Conservation (phyloP, 2,113 vertebrate genomes). For the Fregetta grallaria region DNA sequence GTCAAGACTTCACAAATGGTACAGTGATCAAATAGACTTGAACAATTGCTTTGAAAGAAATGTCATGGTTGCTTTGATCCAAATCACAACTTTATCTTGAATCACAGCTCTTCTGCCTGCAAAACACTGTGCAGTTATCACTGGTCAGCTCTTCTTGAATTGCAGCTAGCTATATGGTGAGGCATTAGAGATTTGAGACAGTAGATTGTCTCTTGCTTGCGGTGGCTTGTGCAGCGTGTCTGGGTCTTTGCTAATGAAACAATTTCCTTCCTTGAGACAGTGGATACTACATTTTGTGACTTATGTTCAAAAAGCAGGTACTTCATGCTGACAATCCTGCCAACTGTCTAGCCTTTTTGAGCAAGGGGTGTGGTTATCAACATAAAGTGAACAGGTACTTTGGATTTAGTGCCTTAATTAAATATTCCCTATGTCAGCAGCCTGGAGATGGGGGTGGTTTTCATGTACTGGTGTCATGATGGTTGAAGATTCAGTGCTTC, state of each 20-base stretch:
- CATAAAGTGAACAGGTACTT: neutral
- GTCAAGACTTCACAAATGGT: neutral
- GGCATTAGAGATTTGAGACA: neutral
- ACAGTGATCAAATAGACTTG: neutral
- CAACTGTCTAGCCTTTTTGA: neutral
- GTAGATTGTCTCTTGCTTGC: neutral
- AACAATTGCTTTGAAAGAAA: neutral
- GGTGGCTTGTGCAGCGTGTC: neutral
- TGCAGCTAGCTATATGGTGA: neutral
- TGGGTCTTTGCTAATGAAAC: neutral
- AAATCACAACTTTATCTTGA: neutral
- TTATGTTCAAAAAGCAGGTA: rapidly evolving
- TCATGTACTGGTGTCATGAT: neutral
- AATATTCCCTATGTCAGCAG: neutral
- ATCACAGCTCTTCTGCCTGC: neutral
- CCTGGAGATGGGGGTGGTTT: neutral
- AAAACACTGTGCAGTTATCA: neutral
- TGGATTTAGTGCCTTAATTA: neutral
- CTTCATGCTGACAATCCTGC: neutral
- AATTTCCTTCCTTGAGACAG: neutral
- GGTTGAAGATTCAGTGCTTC: neutral
- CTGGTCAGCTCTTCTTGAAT: neutral
- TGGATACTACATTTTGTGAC: neutral
- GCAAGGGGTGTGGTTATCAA: neutral
- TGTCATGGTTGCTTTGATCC: neutral